Evolutionary conservation across 2,888 invertebrate species (phyloP), one percentile per base, ranked within the genome.

Genomic region (Archips crataeganus): DNA sequence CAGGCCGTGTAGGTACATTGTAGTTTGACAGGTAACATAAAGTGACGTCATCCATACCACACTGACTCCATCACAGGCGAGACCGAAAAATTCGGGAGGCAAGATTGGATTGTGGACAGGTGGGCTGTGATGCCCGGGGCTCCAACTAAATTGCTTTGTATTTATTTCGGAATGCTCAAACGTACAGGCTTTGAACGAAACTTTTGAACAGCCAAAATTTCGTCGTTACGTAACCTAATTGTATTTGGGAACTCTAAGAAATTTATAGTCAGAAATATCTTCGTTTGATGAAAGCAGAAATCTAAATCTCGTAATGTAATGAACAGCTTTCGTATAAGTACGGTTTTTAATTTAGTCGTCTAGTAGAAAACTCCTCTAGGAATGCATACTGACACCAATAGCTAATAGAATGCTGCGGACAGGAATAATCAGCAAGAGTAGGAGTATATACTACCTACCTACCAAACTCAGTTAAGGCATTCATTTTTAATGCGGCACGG

Each of bases 51-150:
- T 78, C 61, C 70, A 51, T 75, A 81, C 78, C 77, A 67, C 54
- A 59, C 45, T 60, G 65, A 70, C 69, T 61, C 77, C 76, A 77
- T 79, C 79, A 79, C 78, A 80, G 81, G 73, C 54, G 65, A 72
- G 69, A 76, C 79, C 77, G 84, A 84, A 87, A 87, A 86, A 87
- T 81, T 83, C 81, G 80, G 78, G 80, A 82, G 86, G 87, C 82
- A 88, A 87, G 88, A 83, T 81, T 79, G 87, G 87, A 88, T 88
- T 87, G 87, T 78, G 87, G 89, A 88, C 90, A 91, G 90, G 90
- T 90, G 89, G 85, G 87, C 70, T 69, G 71, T 39, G 42, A 45
- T 34, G 64, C 57, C 70, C 42, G 57, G 70, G 81, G 82, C 82
- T 79, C 78, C 77, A 79, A 82, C 80, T 76, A 86, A 87, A 86